Conservation (phyloP, 2,797 vertebrate genomes). For the Sebastolobus alascanus region DNA sequence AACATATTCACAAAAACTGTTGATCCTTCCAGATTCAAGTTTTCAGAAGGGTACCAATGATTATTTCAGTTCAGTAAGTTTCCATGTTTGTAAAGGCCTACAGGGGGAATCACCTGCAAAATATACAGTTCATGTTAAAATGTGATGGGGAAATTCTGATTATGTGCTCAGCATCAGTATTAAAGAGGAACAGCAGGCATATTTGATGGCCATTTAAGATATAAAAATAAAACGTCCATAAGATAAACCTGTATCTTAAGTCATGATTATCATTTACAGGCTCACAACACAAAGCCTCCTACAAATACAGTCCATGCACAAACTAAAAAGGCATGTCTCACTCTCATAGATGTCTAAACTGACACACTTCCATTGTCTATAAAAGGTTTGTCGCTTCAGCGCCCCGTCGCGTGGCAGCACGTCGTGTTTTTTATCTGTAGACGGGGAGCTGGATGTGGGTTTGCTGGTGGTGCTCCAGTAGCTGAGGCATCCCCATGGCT, state of each 20-base stretch:
- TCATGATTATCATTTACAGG: slow-evolving; percentile 77
- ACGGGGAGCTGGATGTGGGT: slow-evolving; percentile 95
- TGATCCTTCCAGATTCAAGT: slow-evolving; percentile 65
- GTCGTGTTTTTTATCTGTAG: slow-evolving; percentile 91
- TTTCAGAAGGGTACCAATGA: slow-evolving; percentile 58
- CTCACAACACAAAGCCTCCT: slow-evolving; percentile 68
- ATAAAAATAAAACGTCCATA: slow-evolving; percentile 67
- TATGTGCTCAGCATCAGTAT: slow-evolving; percentile 59
- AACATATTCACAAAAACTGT: slow-evolving; percentile 81
- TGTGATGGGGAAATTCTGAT: slow-evolving; percentile 33
- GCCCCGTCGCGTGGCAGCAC: slow-evolving; percentile 18
- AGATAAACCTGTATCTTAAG: slow-evolving; percentile 64
- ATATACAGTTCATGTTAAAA: slow-evolving; percentile 14
- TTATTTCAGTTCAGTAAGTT: slow-evolving; percentile 35
- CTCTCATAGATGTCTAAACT: slow-evolving; percentile 35
- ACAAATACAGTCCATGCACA: slow-evolving; percentile 76
- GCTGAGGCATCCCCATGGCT: slow-evolving; percentile 91
- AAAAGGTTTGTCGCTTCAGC: slow-evolving; percentile 42
- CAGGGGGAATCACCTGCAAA: slow-evolving; percentile 38
- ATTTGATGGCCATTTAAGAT: slow-evolving; percentile 60
- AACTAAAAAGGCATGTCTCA: slow-evolving; percentile 75
- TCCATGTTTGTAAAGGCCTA: slow-evolving; percentile 28
- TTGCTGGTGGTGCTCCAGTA: slow-evolving; percentile 91
- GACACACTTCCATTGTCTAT: slow-evolving; percentile 33
- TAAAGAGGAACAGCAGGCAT: slow-evolving; percentile 59